Evolutionary conservation across 1,140 invertebrate genomes (phyloP).

Genomic region (Lysiphlebus fabarum): DNA sequence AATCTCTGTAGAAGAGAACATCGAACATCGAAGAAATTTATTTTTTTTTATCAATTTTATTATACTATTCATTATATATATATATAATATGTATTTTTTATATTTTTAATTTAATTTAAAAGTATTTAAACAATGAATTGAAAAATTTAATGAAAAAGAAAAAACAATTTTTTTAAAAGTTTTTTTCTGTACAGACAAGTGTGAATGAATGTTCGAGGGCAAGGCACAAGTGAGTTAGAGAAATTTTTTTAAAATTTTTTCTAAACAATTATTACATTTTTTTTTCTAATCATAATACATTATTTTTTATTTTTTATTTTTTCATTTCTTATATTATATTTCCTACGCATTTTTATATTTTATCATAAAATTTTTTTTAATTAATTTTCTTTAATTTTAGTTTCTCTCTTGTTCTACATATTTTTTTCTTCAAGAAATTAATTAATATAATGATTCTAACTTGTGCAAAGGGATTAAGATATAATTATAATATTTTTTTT

Average conservation of each 20-base stretch:
- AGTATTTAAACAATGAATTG: slow-evolving; percentile 6
- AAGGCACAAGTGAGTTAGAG: slow-evolving; percentile 46
- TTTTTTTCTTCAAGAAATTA: neutral
- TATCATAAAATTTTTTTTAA: slow-evolving; percentile 1
- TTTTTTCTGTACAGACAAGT: slow-evolving; percentile 28
- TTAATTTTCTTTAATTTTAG: slow-evolving; percentile 2
- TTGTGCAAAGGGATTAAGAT: neutral
- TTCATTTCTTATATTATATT: slow-evolving; percentile 7
- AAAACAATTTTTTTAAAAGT: slow-evolving; percentile 7
- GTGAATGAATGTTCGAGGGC: slow-evolving; percentile 36
- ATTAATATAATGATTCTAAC: neutral
- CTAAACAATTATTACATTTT: slow-evolving; percentile 3
- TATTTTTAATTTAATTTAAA: slow-evolving; percentile 9
- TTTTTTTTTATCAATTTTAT: slow-evolving; percentile 19
- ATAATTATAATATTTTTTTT: slow-evolving; percentile 28
- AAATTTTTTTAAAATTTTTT: slow-evolving; percentile 23
- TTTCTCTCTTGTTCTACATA: neutral
- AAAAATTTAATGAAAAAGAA: slow-evolving; percentile 27
- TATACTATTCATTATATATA: no score
- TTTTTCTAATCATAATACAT: slow-evolving; percentile 12
- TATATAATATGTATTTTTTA: no score
- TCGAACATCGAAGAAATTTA: slow-evolving; percentile 42
- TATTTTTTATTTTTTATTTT: slow-evolving; percentile 13
- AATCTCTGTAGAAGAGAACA: slow-evolving; percentile 35
- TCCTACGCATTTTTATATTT: no score